These are phyloP conservation scores for Patiria miniata DNA, from an alignment of 35 echinoderm and acorn worm genomes.

Conservation along the genomic window DNA sequence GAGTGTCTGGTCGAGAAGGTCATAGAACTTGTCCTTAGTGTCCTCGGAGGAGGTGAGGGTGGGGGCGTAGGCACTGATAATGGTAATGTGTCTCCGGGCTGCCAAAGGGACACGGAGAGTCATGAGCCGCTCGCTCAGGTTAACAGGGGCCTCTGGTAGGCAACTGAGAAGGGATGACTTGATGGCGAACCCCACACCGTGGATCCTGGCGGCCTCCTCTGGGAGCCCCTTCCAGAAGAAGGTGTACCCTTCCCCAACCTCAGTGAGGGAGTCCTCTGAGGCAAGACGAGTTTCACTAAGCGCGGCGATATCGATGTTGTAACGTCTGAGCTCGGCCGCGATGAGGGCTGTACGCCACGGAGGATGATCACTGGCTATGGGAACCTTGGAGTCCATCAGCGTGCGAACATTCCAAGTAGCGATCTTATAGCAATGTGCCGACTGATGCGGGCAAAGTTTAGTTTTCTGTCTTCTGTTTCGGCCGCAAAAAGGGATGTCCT, in stretches of 20 bases:
- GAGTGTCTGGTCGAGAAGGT: not conserved
- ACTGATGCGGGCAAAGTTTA: too few species aligned
- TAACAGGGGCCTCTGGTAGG: not conserved
- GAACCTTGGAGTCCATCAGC: not conserved
- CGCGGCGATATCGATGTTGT: conserved; percentile 8
- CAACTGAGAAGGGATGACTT: not conserved
- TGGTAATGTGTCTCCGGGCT: not conserved
- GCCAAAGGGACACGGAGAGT: conserved; percentile 13
- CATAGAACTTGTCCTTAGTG: not conserved
- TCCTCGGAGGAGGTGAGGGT: not conserved
- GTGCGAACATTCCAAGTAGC: conserved; percentile 25
- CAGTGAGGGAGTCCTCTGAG: not conserved
- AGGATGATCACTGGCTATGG: too few species aligned
- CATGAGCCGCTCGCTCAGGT: conserved; percentile 31
- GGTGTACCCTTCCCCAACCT: not conserved
- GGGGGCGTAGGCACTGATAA: conserved; percentile 28
- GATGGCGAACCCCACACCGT: conserved; percentile 11
- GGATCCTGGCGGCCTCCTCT: not conserved
- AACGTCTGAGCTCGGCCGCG: not conserved
- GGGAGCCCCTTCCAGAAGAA: conserved; percentile 32
- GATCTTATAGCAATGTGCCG: not conserved
- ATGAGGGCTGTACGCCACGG: not conserved
- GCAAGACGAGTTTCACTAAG: not conserved
- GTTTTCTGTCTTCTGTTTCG: not conserved
- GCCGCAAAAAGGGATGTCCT: not conserved